phyloP scores from a whole-genome alignment of 2,113 vertebrate species.

The Sitta europaea region DNA sequence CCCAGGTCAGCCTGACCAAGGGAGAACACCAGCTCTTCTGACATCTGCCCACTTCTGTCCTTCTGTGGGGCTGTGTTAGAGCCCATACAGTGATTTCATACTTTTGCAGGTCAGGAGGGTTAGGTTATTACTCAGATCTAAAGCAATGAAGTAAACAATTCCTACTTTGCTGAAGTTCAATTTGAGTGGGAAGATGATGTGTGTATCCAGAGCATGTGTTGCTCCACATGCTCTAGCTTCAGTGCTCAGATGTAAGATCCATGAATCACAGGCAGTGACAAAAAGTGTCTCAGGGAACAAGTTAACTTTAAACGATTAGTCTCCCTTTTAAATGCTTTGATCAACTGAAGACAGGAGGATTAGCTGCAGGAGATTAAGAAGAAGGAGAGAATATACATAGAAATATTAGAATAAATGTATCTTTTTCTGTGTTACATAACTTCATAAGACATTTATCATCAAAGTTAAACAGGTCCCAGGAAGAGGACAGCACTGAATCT shows the following conservation, averaged over 20 bases:
- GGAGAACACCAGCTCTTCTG: background rate
- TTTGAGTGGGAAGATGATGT: background rate
- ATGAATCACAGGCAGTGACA: background rate
- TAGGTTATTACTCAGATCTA: background rate
- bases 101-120: background rate
- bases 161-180: background rate
- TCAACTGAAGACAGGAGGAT: background rate
- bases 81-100: background rate
- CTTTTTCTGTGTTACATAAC: background rate
- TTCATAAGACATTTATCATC: background rate
- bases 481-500: background rate
- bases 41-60: background rate
- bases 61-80: background rate
- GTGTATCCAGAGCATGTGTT: background rate
- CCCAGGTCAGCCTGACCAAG: background rate
- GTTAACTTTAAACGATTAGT: background rate
- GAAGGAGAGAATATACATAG: background rate
- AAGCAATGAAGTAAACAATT: background rate
- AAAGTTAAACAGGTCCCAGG: background rate
- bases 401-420: background rate
- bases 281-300: background rate
- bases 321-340: background rate
- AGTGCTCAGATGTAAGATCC: background rate
- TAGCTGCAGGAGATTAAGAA: background rate
- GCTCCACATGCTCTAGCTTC: background rate